A percentile compares a stretch with the other conserved stretches of the same genome.
Conservation (phyloP, 2,888 invertebrate species). For the Cataglyphis livida region DNA sequence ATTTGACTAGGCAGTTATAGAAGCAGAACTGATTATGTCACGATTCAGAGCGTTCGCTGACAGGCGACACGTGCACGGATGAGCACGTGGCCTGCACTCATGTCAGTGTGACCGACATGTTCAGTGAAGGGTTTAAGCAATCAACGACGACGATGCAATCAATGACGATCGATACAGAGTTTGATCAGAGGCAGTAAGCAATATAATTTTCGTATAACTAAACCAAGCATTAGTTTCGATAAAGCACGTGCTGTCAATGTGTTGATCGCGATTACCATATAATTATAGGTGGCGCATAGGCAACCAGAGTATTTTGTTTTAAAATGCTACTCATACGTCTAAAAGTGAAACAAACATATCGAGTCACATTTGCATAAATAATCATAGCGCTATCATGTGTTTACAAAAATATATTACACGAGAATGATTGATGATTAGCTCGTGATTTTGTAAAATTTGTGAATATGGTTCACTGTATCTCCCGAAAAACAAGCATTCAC, state of each 20-base stretch:
- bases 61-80: slow-evolving; percentile 59
- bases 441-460: slow-evolving; percentile 51
- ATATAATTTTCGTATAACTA: slow-evolving; percentile 54
- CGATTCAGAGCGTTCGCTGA: slow-evolving; percentile 10
- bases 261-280: slow-evolving; percentile 41
- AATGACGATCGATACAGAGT: slow-evolving; percentile 29
- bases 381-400: slow-evolving; percentile 48
- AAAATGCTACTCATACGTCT: slow-evolving; percentile 46
- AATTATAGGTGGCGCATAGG: slow-evolving; percentile 60
- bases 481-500: slow-evolving; percentile 24
- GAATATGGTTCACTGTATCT: slow-evolving; percentile 40
- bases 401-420: slow-evolving; percentile 32
- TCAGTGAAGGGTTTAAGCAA: slow-evolving; percentile 67
- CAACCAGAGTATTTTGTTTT: slow-evolving; percentile 43
- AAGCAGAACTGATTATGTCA: slow-evolving; percentile 23
- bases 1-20: slow-evolving; percentile 16
- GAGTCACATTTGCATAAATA: slow-evolving; percentile 62
- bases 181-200: slow-evolving; percentile 48
- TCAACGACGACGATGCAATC: slow-evolving; percentile 44
- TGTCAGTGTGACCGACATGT: slow-evolving; percentile 31
- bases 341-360: slow-evolving; percentile 55
- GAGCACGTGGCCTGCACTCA: slow-evolving; percentile 53
- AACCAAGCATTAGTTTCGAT: slow-evolving; percentile 29
- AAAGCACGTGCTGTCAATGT: not conserved
- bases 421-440: slow-evolving; percentile 58